Evolutionary conservation across 2,113 vertebrate species (phyloP).

Genomic region (Bucco capensis): DNA sequence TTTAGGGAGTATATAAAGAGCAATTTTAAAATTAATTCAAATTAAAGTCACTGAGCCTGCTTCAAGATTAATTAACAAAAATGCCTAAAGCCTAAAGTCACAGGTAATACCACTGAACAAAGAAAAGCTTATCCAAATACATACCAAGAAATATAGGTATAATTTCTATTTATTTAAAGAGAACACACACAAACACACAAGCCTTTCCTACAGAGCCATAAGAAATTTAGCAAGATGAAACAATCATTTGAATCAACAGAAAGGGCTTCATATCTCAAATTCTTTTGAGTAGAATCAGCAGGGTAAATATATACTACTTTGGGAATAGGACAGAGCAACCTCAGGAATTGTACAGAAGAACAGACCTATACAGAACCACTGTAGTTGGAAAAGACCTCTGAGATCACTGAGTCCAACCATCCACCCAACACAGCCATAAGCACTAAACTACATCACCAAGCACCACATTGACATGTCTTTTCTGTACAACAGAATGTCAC

Average conservation of each 20-base stretch:
- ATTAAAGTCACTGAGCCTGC: neutral
- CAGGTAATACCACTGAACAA: neutral
- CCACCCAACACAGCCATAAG: no score
- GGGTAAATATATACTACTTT: neutral
- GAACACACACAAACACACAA: neutral
- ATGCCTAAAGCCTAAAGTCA: neutral
- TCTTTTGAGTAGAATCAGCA: neutral
- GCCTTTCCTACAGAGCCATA: neutral
- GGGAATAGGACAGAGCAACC: neutral
- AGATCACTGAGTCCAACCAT: no score
- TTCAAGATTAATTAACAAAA: neutral
- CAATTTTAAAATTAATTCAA: neutral
- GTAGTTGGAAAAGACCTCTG: no score
- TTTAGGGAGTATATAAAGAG: neutral
- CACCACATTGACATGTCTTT: no score
- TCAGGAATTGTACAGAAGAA: neutral
- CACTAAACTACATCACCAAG: no score
- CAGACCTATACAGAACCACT: neutral
- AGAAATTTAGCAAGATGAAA: neutral
- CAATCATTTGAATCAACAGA: neutral
- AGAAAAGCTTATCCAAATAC: neutral
- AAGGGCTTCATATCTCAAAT: neutral
- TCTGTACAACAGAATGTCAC: accelerated
- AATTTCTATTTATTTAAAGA: neutral
- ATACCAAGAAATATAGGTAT: neutral